Conservation (phyloP, 2,113 vertebrate genomes). For the Microtus montanus region DNA sequence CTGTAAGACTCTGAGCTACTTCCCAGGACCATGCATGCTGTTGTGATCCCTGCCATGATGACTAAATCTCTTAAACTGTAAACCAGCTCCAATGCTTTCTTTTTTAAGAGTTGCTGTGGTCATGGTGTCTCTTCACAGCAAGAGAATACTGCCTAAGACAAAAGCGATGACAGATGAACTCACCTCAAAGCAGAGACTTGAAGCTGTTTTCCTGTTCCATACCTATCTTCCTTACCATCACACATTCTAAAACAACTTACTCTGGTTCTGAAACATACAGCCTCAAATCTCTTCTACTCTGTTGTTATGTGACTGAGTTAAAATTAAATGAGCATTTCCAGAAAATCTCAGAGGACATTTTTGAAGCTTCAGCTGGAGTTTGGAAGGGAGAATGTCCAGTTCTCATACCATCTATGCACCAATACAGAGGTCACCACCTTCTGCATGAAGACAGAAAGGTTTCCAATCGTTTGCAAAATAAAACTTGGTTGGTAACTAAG, state of each 20-base stretch:
- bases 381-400: neutral
- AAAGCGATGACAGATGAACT: neutral
- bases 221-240: neutral
- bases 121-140: neutral
- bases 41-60: neutral
- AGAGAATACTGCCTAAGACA: neutral
- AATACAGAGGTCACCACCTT: neutral
- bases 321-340: neutral
- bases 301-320: neutral
- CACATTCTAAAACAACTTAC: neutral
- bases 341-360: neutral
- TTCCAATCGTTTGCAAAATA: conserved; percentile 35
- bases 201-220: neutral
- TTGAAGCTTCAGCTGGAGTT: neutral
- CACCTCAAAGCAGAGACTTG: conserved; percentile 34
- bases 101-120: neutral
- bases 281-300: neutral
- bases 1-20: neutral
- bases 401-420: neutral
- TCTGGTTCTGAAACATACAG: neutral
- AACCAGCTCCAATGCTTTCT: neutral
- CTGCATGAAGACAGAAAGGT: neutral
- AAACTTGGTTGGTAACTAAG: conserved; percentile 34
- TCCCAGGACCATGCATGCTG: neutral
- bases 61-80: neutral